Base-by-base conservation (phyloP, 1,140 invertebrate species). In the Telenomus remus region DNA sequence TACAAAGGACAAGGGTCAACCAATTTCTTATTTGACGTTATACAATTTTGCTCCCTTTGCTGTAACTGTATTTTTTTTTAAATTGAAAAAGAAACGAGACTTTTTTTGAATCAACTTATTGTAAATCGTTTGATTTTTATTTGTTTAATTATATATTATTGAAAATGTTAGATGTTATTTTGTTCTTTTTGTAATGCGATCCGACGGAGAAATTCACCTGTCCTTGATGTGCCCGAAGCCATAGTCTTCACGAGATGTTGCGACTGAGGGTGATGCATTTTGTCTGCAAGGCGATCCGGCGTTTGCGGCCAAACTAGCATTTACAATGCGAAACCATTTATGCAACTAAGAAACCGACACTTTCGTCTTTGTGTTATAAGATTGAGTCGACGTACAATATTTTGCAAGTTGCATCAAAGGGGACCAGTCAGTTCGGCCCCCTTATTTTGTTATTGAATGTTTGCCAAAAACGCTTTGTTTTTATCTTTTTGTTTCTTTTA, bases 1-100 rank as follows among this genome's bases (percentile, higher is more conserved):
- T 73, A 73, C 70, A 72, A 65, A 72, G 61, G 55, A 73, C 61
- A 61, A 73, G 70, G 70, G 61, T 73, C 43, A 73, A 60, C 14
- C n/a, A n/a, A 5, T 54, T 35, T 46, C 8, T 46, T 55, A 43
- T 47, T 48, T 14, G 11, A 27, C 19, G 6, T 34, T 12, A 9
- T 47, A n/a, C 0, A 57, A 10, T 34, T 39, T 60, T 34, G 27
- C 3, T 49, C 37, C 9, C 37, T 39, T 9, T 27, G 19, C 37
- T 39, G 9, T 39, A 39, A 2, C 3, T 4, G 8, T 39, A 39
- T 39, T 39, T 39, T 11, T 39, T 39, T 39, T n/a, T 11, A 39
- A n/a, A n/a, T n/a, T n/a, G n/a, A n/a, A n/a, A n/a, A n/a, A n/a
- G n/a, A n/a, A n/a, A n/a, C n/a, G n/a, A n/a, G n/a, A n/a, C n/a